Base-by-base conservation (phyloP, 2,888 invertebrate genomes). In the Heliconius ethilla region DNA sequence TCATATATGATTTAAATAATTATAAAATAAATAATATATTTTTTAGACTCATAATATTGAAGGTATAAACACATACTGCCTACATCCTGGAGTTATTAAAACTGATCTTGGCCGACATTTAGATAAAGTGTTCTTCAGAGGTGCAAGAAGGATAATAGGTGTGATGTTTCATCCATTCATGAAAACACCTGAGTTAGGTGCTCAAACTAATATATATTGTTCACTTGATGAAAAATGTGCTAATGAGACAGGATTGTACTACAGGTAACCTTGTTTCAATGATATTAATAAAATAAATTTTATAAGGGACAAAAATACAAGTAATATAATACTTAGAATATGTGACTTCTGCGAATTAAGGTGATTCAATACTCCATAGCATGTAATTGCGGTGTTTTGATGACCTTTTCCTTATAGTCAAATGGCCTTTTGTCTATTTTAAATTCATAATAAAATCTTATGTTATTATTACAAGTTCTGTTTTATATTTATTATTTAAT, bases 151-250 rank as follows among this genome's bases (percentile, higher is more conserved):
- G 65, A 62, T 95, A 1, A 86, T 95, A 65, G 86, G 89, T 2
- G 80, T 89, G 15, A 0, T 95, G 0, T 11, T 88, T 0, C 84
- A 85, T 2, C 90, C 90, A 0, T 95, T 96, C 83, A 89, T 95
- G 79, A 96, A 96, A 87, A 93, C 92, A 3, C 94, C 96, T 0
- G 94, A 95, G 81, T 94, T 95, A 81, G 97, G 97, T 3, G 97
- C 97, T 0, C 97, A 97, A 90, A 97, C 97, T 2, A 95, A 95
- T 0, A 95, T 97, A 77, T 95, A 97, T 87, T 97, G 97, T 85
- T 95, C 96, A 0, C 91, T 97, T 0, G 96, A 96, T 81, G 96
- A 96, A 81, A 95, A 96, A 82, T 95, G 95, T 82, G 95, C 91
- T 0, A 88, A 93, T 33, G 95, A 96, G 86, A 95, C 95, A 70